A percentile compares a stretch with the other conserved stretches of the same genome.
Evolutionary conservation across 2,113 vertebrate species (phyloP).

Genomic region (Ploceus nigricollis): DNA sequence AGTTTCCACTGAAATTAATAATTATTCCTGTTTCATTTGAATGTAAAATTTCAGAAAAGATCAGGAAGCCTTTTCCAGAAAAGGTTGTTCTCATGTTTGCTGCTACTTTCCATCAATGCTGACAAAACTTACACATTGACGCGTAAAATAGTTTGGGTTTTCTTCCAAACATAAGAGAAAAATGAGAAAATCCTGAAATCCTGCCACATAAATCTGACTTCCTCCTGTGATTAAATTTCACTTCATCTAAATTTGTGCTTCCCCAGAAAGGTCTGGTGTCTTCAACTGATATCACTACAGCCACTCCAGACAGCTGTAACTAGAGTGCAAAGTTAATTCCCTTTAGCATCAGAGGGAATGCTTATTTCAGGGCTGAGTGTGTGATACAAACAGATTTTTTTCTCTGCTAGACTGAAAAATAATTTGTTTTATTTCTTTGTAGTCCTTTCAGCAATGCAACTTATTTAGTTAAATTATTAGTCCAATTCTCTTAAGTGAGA

Average conservation of each 20-base stretch:
- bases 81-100: neutral
- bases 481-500: neutral
- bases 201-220: neutral
- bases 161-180: neutral
- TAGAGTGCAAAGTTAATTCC: neutral
- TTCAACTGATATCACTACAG: neutral
- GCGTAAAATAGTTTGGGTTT: neutral
- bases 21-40: neutral
- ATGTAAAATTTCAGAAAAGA: neutral
- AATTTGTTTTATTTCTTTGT: neutral
- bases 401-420: neutral
- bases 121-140: neutral
- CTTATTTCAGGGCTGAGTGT: neutral
- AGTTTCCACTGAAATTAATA: neutral
- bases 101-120: fast-evolving
- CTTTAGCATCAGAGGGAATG: neutral
- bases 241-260: neutral
- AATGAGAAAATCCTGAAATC: neutral
- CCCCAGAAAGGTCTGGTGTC: neutral
- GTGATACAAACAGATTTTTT: neutral
- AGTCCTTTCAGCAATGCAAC: neutral
- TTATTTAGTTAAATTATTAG: neutral
- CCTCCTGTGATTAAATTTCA: neutral
- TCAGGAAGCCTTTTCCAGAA: neutral
- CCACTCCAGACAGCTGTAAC: neutral